Percentiles rank a stretch among this genome's conserved stretches.
Conservation (phyloP, 2,888 invertebrate genomes). For the Cheilosia vernalis region DNA sequence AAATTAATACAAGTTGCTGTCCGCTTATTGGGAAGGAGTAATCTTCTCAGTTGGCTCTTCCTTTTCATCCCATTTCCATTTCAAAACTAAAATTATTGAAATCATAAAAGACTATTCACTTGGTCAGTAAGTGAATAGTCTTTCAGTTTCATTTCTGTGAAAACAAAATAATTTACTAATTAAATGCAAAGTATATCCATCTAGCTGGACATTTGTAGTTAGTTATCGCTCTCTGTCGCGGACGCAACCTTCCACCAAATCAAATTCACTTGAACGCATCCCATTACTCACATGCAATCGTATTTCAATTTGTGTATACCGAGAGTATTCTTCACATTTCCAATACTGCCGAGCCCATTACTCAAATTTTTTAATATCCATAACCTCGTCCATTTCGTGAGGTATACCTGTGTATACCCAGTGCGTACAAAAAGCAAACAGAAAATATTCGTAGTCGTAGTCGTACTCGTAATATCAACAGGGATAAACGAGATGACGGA, state of each 20-base stretch:
- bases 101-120: too few species aligned
- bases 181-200: too few species aligned
- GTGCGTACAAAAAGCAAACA: slow-evolving; percentile 46
- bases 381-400: slow-evolving; percentile 29
- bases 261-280: slow-evolving; percentile 33
- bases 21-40: too few species aligned
- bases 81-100: too few species aligned
- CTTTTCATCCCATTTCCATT: too few species aligned
- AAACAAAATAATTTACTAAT: too few species aligned
- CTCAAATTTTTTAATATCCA: slow-evolving; percentile 58
- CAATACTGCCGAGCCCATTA: slow-evolving; percentile 14
- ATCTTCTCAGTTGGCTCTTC: too few species aligned
- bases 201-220: background rate
- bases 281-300: slow-evolving; percentile 32
- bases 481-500: slow-evolving; percentile 28
- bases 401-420: slow-evolving; percentile 22
- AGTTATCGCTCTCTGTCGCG: background rate
- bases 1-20: too few species aligned
- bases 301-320: slow-evolving; percentile 19
- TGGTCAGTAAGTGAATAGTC: too few species aligned
- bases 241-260: background rate
- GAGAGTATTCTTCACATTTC: slow-evolving; percentile 35
- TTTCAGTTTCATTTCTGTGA: too few species aligned
- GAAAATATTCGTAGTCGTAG: slow-evolving; percentile 17
- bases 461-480: slow-evolving; percentile 19